Evolutionary conservation across 92 coral and sea anemone species (phyloP), one percentile per base, ranked within the genome.

Genomic region (Epizoanthus scotinus): DNA sequence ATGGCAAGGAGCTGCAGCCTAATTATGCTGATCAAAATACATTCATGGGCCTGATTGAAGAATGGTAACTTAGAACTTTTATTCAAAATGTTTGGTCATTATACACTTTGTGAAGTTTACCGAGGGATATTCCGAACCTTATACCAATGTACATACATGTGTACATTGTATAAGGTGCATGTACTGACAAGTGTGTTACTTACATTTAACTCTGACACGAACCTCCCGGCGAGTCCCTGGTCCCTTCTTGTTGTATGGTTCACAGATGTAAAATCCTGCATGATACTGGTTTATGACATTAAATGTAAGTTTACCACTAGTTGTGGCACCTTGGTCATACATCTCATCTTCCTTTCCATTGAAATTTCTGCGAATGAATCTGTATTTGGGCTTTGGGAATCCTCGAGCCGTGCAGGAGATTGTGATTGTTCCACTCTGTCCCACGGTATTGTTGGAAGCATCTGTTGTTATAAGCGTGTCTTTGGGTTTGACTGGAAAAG

Each of bases 221-320:
- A 95, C 82, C 57, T 85, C 87, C 13, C 73, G 67, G 63, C 71
- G 59, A 58, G 84, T 79, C 17, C 99, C 99, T 8, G 10, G 65
- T 1, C 94, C 98, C 47, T 52, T 64, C 25, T 42, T 52, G 85
- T 95, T 95, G 40, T 83, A 64, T 27, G 99, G 98, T 21, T 73
- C 60, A 78, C 99, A 95, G 44, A 89, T 81, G 82, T 95, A 95
- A 7, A 92, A 86, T 29, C 98, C 99, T 40, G 91, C 90, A 63
- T 81, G 91, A 1, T 56, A 24, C 14, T 79, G 64, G 78, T 86
- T 86, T n/a, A 95, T 58, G 15, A 88, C 81, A 36, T 81, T 84
- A 24, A 90, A 6, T 47, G 62, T 84, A 22, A 85, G 81, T 5
- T 78, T 82, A 31, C 87, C 88, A 15, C 99, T 97, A 22, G 66